Conservation (phyloP, 2,113 vertebrate species). For the Acanthisitta chloris region DNA sequence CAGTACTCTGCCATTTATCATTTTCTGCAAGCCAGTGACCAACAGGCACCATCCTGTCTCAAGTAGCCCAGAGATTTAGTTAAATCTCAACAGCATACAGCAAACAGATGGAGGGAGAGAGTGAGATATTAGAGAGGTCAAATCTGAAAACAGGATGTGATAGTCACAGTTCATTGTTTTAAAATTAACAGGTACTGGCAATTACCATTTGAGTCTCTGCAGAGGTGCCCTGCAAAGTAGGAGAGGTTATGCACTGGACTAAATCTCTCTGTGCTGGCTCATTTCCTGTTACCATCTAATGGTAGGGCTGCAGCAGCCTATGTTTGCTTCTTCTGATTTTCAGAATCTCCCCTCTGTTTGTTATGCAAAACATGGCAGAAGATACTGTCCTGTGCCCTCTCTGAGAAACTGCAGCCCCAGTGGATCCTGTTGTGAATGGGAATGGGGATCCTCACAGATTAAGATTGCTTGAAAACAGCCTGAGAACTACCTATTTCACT, state of each 20-base stretch:
- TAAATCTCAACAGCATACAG: neutral
- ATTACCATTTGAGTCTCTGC: neutral
- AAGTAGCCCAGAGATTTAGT: neutral
- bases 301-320: neutral
- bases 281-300: neutral
- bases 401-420: neutral
- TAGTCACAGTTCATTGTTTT: neutral
- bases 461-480: neutral
- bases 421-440: neutral
- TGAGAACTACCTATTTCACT: neutral
- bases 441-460: neutral
- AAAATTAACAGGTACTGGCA: neutral
- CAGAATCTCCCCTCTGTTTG: neutral
- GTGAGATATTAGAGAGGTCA: neutral
- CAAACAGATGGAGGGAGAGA: neutral
- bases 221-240: neutral
- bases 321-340: neutral
- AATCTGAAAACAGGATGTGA: neutral
- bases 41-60: neutral
- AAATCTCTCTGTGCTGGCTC: neutral
- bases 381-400: neutral
- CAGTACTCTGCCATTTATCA: neutral
- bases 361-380: neutral
- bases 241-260: neutral
- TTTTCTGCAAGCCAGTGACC: neutral